Base-by-base conservation (phyloP, 1,140 invertebrate species). In the Cydia amplana region DNA sequence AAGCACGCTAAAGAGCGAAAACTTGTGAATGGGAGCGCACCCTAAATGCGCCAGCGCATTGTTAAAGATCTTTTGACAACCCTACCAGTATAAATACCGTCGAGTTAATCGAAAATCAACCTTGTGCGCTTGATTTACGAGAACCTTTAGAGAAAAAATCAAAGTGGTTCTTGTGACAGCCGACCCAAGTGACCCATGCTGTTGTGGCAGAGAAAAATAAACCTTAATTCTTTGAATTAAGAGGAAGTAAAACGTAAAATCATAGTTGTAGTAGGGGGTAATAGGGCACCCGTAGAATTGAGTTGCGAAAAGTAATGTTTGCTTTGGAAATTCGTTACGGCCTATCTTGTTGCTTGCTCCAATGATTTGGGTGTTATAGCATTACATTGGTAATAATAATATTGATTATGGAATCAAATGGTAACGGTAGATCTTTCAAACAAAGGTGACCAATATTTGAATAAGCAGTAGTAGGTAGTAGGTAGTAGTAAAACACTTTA, bases 251-350 rank as follows among this genome's bases (percentile, higher is more conserved):
- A 18, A 67, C 28, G 73, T 78, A 73, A 9, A 72, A 75, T 77
- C 78, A 78, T 4, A 67, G 32, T 18, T 16, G 51, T 4, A 10
- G 64, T 23, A 25, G 20, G 74, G 36, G 76, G 36, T 77, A 74
- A 80, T 80, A 77, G 83, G 84, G 89, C 86, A 88, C 89, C 87
- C 86, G 87, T 85, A 81, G 86, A 77, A 80, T 92, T 87, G 79
- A 85, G 85, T 92, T 90, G 84, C 90, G 77, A 74, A 79, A 81
- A 81, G 82, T 87, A 87, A 89, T 92, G 90, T 92, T 92, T 92
- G 85, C 90, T 90, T 90, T 92, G 85, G 83, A 92, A 91, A 92
- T 92, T 91, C 91, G 91, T 91, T 89, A 87, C 84, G 91, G 83
- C 77, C 81, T 85, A 85, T 91, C 86, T 90, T 87, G 83, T 89